Evolutionary conservation across 2,888 invertebrate species (phyloP).

Genomic region (Macrophya annulata): DNA sequence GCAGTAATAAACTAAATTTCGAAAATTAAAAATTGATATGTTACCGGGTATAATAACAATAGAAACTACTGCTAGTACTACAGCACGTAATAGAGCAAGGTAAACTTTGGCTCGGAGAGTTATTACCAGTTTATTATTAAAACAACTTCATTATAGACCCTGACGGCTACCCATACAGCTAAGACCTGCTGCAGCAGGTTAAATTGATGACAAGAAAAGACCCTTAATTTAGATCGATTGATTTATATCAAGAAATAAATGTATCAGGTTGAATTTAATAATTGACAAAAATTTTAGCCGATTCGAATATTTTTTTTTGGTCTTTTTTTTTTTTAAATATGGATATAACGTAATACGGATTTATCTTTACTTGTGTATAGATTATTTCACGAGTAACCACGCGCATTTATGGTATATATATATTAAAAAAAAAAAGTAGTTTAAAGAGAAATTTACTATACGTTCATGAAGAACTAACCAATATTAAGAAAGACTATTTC

Average conservation of each 20-base stretch:
- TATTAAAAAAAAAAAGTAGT: no score
- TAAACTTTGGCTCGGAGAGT: constrained; percentile 63
- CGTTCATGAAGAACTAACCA: not conserved
- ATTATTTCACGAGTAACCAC: no score
- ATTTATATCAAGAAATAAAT: not conserved
- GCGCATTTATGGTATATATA: no score
- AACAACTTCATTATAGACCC: constrained; percentile 67
- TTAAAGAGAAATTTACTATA: not conserved
- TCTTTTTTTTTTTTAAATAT: not conserved
- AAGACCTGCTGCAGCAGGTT: not conserved
- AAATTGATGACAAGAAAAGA: not conserved
- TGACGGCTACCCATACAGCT: not conserved
- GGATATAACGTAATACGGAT: no score
- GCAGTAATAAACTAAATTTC: no score
- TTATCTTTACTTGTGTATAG: no score
- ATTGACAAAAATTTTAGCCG: not conserved
- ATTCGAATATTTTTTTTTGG: not conserved
- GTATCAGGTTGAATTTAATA: not conserved
- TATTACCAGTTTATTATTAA: constrained; percentile 69
- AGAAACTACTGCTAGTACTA: constrained; percentile 63
- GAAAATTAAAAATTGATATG: no score
- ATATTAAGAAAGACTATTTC: not conserved
- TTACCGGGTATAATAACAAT: constrained; percentile 4
- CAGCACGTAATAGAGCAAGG: constrained; percentile 66
- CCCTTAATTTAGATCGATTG: not conserved